Percentiles rank a stretch among this genome's conserved stretches.
These are phyloP conservation scores for Pristis pectinata DNA, from an alignment of 2,797 vertebrate genomes.

Conservation along the genomic window DNA sequence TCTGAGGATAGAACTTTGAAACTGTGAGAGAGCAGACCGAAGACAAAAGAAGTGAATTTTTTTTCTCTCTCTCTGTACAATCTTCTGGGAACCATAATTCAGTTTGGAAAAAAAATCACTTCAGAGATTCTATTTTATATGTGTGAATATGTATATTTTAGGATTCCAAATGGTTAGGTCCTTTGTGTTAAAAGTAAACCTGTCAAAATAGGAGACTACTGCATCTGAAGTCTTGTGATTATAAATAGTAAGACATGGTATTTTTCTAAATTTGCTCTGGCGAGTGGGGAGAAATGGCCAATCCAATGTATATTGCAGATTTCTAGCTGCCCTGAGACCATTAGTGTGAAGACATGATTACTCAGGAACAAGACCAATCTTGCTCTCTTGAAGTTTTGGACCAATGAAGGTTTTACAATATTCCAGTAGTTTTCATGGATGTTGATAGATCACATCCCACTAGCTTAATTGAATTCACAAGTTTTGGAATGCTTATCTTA, in stretches of 20 bases:
- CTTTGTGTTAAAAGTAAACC: background rate
- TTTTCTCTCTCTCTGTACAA: background rate
- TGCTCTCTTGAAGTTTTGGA: no score
- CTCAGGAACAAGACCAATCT: no score
- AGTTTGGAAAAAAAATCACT: background rate
- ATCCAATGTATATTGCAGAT: background rate
- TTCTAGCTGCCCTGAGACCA: background rate
- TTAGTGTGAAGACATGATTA: background rate
- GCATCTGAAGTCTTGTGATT: background rate
- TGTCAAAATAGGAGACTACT: background rate
- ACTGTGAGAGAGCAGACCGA: background rate
- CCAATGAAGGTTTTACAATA: background rate
- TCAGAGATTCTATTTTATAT: background rate
- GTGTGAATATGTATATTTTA: background rate
- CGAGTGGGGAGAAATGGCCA: background rate
- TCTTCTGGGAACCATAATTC: background rate
- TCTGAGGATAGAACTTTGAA: background rate
- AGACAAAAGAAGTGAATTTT: background rate
- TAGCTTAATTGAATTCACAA: background rate
- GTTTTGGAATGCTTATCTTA: background rate
- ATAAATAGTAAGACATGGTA: background rate
- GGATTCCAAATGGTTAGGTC: background rate
- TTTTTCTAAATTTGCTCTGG: background rate
- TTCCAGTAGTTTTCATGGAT: background rate
- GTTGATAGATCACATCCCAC: background rate